Conservation (phyloP, 1,140 invertebrate species). For the Stegodyphus mimosarum region DNA sequence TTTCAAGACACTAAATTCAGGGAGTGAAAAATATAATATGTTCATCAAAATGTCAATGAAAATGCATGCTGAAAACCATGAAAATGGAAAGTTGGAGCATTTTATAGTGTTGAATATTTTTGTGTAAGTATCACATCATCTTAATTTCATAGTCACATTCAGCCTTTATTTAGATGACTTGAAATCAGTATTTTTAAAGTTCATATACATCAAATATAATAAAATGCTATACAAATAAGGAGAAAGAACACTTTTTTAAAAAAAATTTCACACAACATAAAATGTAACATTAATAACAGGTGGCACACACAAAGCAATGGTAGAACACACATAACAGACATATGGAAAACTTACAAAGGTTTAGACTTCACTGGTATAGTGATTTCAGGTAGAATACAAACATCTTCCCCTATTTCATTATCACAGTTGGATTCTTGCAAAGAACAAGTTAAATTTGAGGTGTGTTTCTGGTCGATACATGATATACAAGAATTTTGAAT, state of each 20-base stretch:
- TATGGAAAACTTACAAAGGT: conserved; percentile 30
- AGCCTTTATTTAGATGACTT: too few relatives aligned
- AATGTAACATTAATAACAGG: not conserved
- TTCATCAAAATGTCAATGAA: too few relatives aligned
- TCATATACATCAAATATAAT: too few relatives aligned
- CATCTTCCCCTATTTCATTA: conserved; percentile 24
- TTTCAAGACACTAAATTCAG: too few relatives aligned
- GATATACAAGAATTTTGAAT: conserved; percentile 4
- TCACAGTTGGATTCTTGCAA: conserved; percentile 55
- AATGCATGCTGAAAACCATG: too few relatives aligned
- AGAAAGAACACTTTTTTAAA: not conserved
- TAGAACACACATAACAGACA: not conserved
- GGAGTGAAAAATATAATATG: too few relatives aligned
- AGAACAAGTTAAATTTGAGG: conserved; percentile 7
- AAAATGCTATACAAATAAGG: not conserved
- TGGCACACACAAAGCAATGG: not conserved
- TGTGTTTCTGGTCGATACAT: conserved; percentile 3
- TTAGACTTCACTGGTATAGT: conserved; percentile 46
- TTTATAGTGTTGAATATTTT: too few relatives aligned
- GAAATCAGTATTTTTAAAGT: too few relatives aligned
- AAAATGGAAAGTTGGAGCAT: too few relatives aligned
- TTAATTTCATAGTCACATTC: too few relatives aligned
- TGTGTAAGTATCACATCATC: too few relatives aligned
- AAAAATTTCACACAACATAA: not conserved
- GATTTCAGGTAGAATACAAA: conserved; percentile 44